Percentiles rank a stretch among this genome's conserved stretches.
phyloP scores from a whole-genome alignment of 2,888 invertebrate species.

The Micropterix aruncella region DNA sequence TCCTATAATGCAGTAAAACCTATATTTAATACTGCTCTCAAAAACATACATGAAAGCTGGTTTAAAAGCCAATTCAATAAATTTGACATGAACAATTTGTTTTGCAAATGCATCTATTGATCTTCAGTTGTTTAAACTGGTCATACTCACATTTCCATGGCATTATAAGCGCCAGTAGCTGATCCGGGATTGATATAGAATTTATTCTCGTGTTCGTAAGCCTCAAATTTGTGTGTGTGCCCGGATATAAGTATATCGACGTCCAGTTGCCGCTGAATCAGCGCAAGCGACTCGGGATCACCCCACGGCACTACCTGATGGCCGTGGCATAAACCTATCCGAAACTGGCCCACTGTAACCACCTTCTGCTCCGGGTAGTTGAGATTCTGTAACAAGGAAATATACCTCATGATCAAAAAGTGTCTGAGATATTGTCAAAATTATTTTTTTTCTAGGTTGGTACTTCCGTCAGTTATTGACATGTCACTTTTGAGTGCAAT shows the following conservation, averaged over 20 bases:
- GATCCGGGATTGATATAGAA: constrained; percentile 99
- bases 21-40: too few species aligned
- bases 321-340: constrained; percentile 95
- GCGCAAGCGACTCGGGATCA: constrained; percentile 82
- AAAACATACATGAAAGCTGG: too few species aligned
- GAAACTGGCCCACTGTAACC: constrained; percentile 96
- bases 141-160: constrained; percentile 85
- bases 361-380: constrained; percentile 97
- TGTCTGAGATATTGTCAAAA: too few species aligned
- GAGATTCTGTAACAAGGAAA: constrained; percentile 61
- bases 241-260: constrained; percentile 98
- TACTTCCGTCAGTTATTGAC: too few species aligned
- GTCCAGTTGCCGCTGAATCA: constrained; percentile 92
- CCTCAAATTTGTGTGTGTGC: constrained; percentile 96
- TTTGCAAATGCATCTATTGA: too few species aligned
- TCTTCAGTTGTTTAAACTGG: too few species aligned
- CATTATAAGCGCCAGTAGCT: constrained; percentile 95
- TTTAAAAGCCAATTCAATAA: too few species aligned
- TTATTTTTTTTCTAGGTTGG: too few species aligned
- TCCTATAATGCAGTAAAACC: too few species aligned
- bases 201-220: constrained; percentile 95
- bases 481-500: too few species aligned
- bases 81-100: too few species aligned
- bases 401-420: too few species aligned
- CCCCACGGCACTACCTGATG: constrained; percentile 98